Evolutionary conservation across 2,888 invertebrate genomes (phyloP), one percentile per base, ranked within the genome.

Genomic region (Lasioglossum leucozonium): DNA sequence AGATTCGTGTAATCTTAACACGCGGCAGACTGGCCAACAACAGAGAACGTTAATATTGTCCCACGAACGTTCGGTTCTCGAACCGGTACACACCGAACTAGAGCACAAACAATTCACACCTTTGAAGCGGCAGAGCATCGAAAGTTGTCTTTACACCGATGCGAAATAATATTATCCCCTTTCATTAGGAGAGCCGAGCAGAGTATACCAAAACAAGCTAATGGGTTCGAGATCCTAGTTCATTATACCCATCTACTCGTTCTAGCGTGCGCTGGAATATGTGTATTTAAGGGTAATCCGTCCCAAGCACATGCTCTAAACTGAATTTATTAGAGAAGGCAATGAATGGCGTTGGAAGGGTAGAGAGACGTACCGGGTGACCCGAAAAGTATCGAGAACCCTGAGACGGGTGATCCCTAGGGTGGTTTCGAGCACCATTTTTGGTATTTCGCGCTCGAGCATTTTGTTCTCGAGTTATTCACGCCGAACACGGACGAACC

Each of bases 81-180:
- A 11, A 11, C 10, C n/a, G 55, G n/a, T 8, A 51, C 8, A 51
- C 8, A 8, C 8, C 22, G 22, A 51, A 55, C n/a, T n/a, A n/a
- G 55, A n/a, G 4, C n/a, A 11, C 55, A 55, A 55, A 55, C n/a
- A 51, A 55, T 55, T 55, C n/a, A 55, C 55, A 55, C 55, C 11
- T n/a, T n/a, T n/a, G 4, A 55, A 55, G 55, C 11, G 55, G 10
- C n/a, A 4, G n/a, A 55, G n/a, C 11, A 55, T 55, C 55, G n/a
- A n/a, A n/a, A 55, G 55, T 55, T 55, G 55, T n/a, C 55, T 55
- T 55, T 55, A n/a, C n/a, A 4, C n/a, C 11, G 55, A n/a, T n/a
- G n/a, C n/a, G n/a, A 55, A 55, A 55, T 55, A n/a, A 55, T 55
- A 55, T 55, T 55, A 55, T 55, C n/a, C 55, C 55, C n/a, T 55